Evolutionary conservation across 2,797 vertebrate species (phyloP).

Genomic region (Bovichtus variegatus): DNA sequence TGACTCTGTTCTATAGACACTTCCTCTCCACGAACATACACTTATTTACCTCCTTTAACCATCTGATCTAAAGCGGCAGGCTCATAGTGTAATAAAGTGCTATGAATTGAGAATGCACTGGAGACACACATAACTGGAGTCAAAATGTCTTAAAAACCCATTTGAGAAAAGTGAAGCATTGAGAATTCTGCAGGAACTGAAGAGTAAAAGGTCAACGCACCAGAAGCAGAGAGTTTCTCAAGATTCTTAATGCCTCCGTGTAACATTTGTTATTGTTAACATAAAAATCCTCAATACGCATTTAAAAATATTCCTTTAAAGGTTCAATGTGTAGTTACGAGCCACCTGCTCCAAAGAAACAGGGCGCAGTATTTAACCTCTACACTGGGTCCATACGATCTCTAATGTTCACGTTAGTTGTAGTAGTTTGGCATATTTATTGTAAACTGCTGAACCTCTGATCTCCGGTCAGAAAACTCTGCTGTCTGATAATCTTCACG

Average conservation of each 20-base stretch:
- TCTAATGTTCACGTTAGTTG: no score
- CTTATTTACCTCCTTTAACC: neutral
- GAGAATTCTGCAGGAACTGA: conserved; percentile 8
- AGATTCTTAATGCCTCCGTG: neutral
- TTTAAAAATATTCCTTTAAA: no score
- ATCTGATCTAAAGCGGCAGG: neutral
- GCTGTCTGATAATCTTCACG: no score
- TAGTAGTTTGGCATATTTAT: no score
- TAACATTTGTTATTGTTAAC: neutral
- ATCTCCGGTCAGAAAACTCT: no score
- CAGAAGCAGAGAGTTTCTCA: neutral
- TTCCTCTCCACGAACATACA: conserved; percentile 10
- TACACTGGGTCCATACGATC: no score
- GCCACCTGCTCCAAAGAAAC: no score
- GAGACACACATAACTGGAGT: conserved; percentile 17
- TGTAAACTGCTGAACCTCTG: no score
- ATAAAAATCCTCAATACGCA: conserved; percentile 1
- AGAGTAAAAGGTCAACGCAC: conserved; percentile 14
- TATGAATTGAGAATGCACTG: conserved; percentile 22
- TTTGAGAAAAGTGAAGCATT: conserved; percentile 24
- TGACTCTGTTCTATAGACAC: conserved; percentile 15
- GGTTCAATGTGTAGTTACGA: no score
- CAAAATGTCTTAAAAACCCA: conserved; percentile 30
- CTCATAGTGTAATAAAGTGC: neutral
- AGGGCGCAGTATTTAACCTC: no score